Evolutionary conservation across 2,113 vertebrate genomes (phyloP), one percentile per base, ranked within the genome.

Genomic region (Lepisosteus osseus): DNA sequence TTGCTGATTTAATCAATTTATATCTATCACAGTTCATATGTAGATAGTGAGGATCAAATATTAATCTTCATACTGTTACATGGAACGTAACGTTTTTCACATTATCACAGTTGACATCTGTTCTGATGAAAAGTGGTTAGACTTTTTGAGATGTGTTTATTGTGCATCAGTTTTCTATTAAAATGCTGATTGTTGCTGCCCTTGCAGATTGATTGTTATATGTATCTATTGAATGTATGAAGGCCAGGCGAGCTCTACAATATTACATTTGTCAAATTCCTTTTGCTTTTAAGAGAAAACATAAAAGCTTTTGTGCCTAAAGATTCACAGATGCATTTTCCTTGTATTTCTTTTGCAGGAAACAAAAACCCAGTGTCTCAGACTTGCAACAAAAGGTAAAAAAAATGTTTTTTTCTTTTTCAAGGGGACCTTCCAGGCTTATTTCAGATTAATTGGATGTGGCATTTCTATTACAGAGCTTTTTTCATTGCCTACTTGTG

Each of bases 321-420:
- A 29, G 29, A 29, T 29, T 29, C 29, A 29, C 29, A 29, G 29
- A 29, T 29, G 29, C 29, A 77, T 70, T 77, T 82, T 71, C 42
- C 77, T 83, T 82, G 86, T 81, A 41, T 76, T 68, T 79, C 77
- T 71, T 80, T 78, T 69, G 84, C 86, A 99, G 97, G 97, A 99
- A 93, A 98, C 95, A 54, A 99, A 99, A 91, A 99, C 94, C 7
- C 97, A 98, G 78, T 99, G 97, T 92, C 89, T 99, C 80, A 92
- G 95, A 86, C 94, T 99, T 83, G 97, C 97, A 80, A 96, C 93
- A 9, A 99, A 99, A 98, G 95, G 97, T 98, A 95, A 95, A 94
- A 84, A 29, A 40, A 51, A 63, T 81, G 2, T 0, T 14, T 65
- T 47, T 65, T 70, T 47, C 76, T 59, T 71, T 73, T 55, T 55